Conservation (phyloP, 2,113 vertebrate species). For the Sorex fumeus region DNA sequence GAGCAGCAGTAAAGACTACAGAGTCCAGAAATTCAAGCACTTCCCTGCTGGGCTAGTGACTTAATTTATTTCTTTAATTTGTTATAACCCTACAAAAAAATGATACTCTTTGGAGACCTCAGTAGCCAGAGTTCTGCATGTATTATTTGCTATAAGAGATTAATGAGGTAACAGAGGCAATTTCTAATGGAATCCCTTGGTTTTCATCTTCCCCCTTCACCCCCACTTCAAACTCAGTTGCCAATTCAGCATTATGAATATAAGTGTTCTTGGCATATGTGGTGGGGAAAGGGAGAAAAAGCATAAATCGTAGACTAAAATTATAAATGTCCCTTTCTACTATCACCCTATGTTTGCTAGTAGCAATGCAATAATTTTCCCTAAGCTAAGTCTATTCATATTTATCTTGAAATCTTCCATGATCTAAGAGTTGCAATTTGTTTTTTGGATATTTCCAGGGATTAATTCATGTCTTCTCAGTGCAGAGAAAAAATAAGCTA, state of each 20-base stretch:
- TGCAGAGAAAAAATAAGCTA: neutral
- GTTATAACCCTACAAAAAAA: constrained; percentile 88
- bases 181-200: constrained; percentile 87
- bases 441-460: neutral
- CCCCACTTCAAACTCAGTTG: neutral
- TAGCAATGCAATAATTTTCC: rapidly evolving
- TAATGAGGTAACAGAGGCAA: constrained; percentile 87
- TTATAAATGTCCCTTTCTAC: constrained; percentile 25
- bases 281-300: constrained; percentile 19
- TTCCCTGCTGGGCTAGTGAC: constrained; percentile 85
- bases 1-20: constrained; percentile 84
- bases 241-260: constrained; percentile 72
- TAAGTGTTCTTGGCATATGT: constrained; percentile 75
- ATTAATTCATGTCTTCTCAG: neutral
- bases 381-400: neutral
- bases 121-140: constrained; percentile 82
- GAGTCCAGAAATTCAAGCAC: constrained; percentile 84
- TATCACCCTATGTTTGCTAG: neutral
- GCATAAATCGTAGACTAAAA: constrained; percentile 52
- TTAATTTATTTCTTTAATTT: constrained; percentile 92
- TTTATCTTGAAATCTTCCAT: rapidly evolving
- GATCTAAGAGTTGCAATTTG: neutral
- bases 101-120: constrained; percentile 87
- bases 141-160: constrained; percentile 88
- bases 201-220: constrained; percentile 75